Conservation (phyloP, 2,113 vertebrate genomes). For the Leptosomus discolor region DNA sequence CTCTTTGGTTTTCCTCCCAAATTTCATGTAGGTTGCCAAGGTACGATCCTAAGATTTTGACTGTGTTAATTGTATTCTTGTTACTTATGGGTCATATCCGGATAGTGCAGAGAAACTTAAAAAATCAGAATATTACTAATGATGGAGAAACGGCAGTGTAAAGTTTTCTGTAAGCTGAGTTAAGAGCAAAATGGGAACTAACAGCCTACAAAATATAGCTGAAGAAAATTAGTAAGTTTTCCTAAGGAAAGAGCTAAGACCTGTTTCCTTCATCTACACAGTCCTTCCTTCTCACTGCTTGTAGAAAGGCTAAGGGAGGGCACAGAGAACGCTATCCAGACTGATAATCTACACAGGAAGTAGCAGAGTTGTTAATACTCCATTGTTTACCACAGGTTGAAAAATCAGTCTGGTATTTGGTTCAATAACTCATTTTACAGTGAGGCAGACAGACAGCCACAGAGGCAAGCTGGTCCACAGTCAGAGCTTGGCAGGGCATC, state of each 20-base stretch:
- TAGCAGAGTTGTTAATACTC: background rate
- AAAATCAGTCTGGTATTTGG: background rate
- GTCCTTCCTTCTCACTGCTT: background rate
- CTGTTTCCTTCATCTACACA: background rate
- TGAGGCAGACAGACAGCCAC: background rate
- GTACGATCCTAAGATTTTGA: background rate
- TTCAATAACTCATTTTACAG: background rate
- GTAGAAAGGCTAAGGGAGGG: background rate
- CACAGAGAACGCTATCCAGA: background rate
- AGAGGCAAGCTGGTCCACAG: background rate
- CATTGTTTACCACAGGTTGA: background rate
- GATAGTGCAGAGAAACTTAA: background rate
- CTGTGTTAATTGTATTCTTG: background rate
- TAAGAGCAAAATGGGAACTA: background rate
- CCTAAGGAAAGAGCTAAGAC: background rate
- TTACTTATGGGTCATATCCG: background rate
- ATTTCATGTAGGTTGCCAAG: background rate
- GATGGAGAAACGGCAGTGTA: background rate
- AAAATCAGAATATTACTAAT: background rate
- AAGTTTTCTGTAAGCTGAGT: background rate
- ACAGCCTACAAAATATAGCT: background rate
- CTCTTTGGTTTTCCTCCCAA: background rate
- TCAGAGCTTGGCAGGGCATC: background rate
- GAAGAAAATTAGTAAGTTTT: background rate
- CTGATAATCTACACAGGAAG: background rate